phyloP scores from a whole-genome alignment of 2,797 vertebrate genomes.

The Hirundo rustica region DNA sequence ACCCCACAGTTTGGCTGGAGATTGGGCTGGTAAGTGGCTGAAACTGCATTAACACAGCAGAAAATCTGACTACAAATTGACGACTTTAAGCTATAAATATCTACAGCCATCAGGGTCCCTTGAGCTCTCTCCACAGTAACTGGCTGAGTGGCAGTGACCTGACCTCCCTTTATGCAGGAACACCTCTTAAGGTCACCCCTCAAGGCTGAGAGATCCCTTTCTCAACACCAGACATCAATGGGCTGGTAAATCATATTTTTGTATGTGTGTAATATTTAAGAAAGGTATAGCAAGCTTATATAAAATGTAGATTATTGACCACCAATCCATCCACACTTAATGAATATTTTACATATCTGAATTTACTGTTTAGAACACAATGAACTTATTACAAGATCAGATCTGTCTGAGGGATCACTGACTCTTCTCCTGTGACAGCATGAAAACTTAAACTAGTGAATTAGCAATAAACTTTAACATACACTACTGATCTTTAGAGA shows the following conservation, averaged over 20 bases:
- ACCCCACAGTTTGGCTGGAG: background rate
- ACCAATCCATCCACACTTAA: background rate
- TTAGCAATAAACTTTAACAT: background rate
- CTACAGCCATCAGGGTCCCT: background rate
- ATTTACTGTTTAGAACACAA: background rate
- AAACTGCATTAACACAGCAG: background rate
- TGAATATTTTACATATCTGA: background rate
- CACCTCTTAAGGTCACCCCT: background rate
- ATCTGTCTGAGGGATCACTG: background rate
- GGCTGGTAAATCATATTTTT: background rate
- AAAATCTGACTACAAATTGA: background rate
- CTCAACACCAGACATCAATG: background rate
- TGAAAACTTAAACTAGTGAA: background rate
- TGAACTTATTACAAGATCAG: background rate
- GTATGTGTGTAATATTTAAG: background rate
- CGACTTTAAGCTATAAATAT: background rate
- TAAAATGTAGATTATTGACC: background rate
- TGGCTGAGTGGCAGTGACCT: background rate
- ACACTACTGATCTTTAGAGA: background rate
- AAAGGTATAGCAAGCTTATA: background rate
- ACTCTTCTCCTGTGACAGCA: background rate
- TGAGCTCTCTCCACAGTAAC: background rate
- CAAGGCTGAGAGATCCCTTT: background rate
- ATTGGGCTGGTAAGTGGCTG: background rate
- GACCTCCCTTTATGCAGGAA: background rate